Evolutionary conservation across 2,113 vertebrate species (phyloP).

Genomic region (Ophiodon elongatus): DNA sequence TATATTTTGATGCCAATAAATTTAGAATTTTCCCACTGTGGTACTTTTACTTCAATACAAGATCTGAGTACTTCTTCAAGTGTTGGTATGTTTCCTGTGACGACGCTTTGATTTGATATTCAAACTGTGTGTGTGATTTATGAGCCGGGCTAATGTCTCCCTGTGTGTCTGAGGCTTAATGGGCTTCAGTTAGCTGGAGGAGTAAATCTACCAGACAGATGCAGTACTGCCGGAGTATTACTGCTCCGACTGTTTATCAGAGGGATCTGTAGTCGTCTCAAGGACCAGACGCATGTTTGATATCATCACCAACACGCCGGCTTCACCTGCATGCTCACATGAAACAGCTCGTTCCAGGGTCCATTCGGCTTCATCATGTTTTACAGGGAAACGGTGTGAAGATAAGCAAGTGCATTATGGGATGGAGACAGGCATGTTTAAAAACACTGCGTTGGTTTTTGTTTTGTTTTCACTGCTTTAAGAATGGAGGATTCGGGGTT

Average conservation of each 20-base stretch:
- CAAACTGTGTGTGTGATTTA: not conserved
- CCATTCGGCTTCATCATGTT: too few relatives aligned
- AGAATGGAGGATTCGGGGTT: not conserved
- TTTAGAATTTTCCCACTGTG: not conserved
- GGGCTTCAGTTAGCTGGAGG: not conserved
- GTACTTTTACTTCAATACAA: not conserved
- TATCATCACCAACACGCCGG: too few relatives aligned
- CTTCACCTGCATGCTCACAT: too few relatives aligned
- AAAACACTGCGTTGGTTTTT: too few relatives aligned
- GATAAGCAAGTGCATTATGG: not conserved
- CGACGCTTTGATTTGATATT: not conserved
- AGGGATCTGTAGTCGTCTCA: not conserved
- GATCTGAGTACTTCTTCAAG: not conserved
- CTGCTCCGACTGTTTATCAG: not conserved
- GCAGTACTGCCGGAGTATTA: not conserved
- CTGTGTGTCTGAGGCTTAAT: not conserved
- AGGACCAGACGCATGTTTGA: too few relatives aligned
- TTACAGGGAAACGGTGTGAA: too few relatives aligned
- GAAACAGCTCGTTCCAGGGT: too few relatives aligned
- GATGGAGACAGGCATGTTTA: not conserved
- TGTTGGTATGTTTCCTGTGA: not conserved
- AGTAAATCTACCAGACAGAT: not conserved
- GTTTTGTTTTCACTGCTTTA: too few relatives aligned
- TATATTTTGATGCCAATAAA: not conserved
- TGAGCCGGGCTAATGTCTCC: not conserved